A percentile compares a stretch with the other conserved stretches of the same genome.
These are phyloP conservation scores for Drosophila falleni DNA, from an alignment of 2,888 invertebrate genomes.

Conservation along the genomic window DNA sequence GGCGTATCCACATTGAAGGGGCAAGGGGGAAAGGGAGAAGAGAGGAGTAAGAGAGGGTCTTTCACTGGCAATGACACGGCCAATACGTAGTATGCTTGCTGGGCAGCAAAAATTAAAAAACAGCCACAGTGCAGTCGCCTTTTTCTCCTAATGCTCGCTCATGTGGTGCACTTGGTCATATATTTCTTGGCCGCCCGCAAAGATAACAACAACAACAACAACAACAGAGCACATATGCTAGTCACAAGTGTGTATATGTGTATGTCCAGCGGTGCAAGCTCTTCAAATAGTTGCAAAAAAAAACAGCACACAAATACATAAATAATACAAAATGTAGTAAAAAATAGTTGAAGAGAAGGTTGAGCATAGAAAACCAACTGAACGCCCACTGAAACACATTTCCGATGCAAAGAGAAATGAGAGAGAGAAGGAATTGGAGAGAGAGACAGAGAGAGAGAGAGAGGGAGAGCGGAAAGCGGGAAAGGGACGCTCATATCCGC, in stretches of 20 bases:
- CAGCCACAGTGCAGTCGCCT: constrained; percentile 37
- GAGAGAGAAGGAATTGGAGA: background rate
- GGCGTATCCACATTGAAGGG: constrained; percentile 27
- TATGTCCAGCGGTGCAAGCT: constrained; percentile 71
- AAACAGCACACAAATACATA: constrained; percentile 14
- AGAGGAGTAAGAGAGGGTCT: background rate
- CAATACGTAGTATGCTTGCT: constrained; percentile 56
- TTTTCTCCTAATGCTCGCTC: constrained; percentile 66
- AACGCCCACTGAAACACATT: constrained; percentile 74
- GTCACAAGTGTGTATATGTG: constrained; percentile 25
- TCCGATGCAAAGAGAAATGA: constrained; percentile 46
- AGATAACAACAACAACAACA: constrained; percentile 61
- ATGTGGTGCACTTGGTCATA: constrained; percentile 67
- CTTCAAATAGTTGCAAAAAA: constrained; percentile 57
- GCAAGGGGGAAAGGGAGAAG: background rate
- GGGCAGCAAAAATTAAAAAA: constrained; percentile 62
- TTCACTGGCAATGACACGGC: constrained; percentile 51
- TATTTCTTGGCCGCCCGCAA: constrained; percentile 75
- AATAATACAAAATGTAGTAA: background rate
- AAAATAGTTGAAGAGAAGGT: constrained; percentile 6
- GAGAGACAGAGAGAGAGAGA: background rate
- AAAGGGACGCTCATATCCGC: constrained; percentile 70
- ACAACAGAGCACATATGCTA: constrained; percentile 46
- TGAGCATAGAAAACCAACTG: constrained; percentile 34
- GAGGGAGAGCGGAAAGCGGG: background rate